phyloP scores from a whole-genome alignment of 2,113 vertebrate genomes.

The Gopherus evgoodei region DNA sequence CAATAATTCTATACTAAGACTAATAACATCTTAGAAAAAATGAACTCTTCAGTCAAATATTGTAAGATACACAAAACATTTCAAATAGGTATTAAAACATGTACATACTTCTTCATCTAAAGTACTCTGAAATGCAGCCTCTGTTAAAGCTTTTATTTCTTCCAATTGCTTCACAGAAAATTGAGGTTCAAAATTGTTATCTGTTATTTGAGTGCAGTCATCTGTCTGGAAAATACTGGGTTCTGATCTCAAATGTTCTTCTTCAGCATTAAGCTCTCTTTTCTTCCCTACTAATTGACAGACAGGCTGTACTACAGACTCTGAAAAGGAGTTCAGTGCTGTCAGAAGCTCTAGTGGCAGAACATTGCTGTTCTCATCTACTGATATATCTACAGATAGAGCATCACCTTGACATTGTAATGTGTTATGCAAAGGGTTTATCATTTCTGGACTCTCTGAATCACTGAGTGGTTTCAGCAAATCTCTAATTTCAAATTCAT shows the following conservation, averaged over 20 bases:
- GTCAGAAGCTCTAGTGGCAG: slow-evolving; percentile 46
- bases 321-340: slow-evolving; percentile 58
- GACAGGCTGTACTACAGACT: not conserved
- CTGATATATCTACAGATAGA: not conserved
- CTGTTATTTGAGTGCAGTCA: slow-evolving; percentile 59
- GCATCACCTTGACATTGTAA: not conserved
- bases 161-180: slow-evolving; percentile 10
- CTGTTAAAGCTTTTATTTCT: slow-evolving; percentile 18
- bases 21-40: not conserved
- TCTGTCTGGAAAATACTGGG: not conserved
- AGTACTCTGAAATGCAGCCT: slow-evolving; percentile 8
- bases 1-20: not conserved
- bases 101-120: slow-evolving; percentile 50
- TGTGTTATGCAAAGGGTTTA: not conserved
- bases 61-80: not conserved
- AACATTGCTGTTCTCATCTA: slow-evolving; percentile 23
- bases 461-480: slow-evolving; percentile 23
- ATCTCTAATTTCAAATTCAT: slow-evolving; percentile 32
- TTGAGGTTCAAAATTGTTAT: slow-evolving; percentile 12
- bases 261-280: not conserved
- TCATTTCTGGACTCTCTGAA: slow-evolving; percentile 19
- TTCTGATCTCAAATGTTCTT: slow-evolving; percentile 28
- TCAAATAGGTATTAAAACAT: not conserved
- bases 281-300: not conserved
- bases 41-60: not conserved